These are phyloP conservation scores for Cephalotes varians DNA, from an alignment of 2,888 invertebrate species.

Conservation along the genomic window DNA sequence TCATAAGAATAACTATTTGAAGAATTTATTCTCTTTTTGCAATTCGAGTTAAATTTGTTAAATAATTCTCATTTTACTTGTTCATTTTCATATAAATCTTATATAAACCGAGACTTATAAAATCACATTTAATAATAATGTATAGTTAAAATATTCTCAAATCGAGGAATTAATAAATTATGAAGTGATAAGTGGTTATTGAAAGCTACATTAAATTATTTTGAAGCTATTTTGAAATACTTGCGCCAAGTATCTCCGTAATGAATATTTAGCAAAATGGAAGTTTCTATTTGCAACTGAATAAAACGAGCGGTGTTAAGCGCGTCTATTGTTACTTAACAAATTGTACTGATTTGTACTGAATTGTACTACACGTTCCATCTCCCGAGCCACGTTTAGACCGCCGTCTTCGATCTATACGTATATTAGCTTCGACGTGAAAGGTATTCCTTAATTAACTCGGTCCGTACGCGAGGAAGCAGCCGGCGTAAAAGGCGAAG, in stretches of 20 bases:
- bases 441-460: conserved; percentile 79
- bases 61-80: background rate
- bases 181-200: background rate
- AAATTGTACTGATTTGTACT: conserved; percentile 36
- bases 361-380: no score
- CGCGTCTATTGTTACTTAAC: conserved; percentile 44
- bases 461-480: conserved; percentile 33
- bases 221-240: background rate
- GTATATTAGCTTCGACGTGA: conserved; percentile 74
- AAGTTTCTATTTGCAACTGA: background rate
- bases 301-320: background rate
- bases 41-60: background rate
- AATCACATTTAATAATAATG: background rate
- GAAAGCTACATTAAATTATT: background rate
- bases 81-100: background rate
- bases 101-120: background rate
- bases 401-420: conserved; percentile 41
- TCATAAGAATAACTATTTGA: background rate
- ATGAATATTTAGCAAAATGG: background rate
- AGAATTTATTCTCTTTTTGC: background rate
- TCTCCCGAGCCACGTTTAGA: background rate
- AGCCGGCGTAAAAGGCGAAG: conserved; percentile 42
- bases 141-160: background rate
- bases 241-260: background rate
- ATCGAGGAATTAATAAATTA: background rate